A percentile compares a stretch with the other conserved stretches of the same genome.
phyloP scores from a whole-genome alignment of 2,113 vertebrate species.

The Phainopepla nitens region DNA sequence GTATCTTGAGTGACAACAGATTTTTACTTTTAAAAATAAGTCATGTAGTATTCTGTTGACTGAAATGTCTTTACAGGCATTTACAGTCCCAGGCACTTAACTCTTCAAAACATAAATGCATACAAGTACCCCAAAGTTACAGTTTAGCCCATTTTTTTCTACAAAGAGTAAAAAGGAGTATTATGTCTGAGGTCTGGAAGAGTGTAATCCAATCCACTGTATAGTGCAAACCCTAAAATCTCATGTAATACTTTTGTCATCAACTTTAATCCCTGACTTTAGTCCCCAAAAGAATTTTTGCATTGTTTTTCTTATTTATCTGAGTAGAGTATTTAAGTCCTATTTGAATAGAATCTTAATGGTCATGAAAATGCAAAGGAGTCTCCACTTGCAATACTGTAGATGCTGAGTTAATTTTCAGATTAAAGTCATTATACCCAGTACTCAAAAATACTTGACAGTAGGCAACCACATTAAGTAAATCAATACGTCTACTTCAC shows the following conservation, averaged over 20 bases:
- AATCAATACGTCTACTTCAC: background rate
- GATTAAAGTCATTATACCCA: background rate
- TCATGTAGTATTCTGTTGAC: background rate
- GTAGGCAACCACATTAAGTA: background rate
- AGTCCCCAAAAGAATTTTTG: background rate
- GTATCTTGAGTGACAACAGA: background rate
- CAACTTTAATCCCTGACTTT: background rate
- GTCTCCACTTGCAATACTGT: background rate
- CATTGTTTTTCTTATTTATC: background rate
- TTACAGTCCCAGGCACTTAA: background rate
- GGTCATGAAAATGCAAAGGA: background rate
- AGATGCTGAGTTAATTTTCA: background rate
- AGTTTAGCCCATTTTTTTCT: background rate
- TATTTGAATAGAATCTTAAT: background rate
- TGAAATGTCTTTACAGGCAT: background rate
- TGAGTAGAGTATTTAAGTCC: background rate
- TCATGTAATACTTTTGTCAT: background rate
- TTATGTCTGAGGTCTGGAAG: background rate
- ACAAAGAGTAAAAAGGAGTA: background rate
- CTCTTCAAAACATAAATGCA: background rate
- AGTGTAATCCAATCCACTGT: background rate
- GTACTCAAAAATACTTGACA: background rate
- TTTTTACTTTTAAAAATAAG: background rate
- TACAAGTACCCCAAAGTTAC: background rate
- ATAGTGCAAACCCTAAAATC: background rate